A percentile compares a stretch with the other conserved stretches of the same genome.
Conservation (phyloP, 1,140 invertebrate species). For the Caenorhabditis inopinata region DNA sequence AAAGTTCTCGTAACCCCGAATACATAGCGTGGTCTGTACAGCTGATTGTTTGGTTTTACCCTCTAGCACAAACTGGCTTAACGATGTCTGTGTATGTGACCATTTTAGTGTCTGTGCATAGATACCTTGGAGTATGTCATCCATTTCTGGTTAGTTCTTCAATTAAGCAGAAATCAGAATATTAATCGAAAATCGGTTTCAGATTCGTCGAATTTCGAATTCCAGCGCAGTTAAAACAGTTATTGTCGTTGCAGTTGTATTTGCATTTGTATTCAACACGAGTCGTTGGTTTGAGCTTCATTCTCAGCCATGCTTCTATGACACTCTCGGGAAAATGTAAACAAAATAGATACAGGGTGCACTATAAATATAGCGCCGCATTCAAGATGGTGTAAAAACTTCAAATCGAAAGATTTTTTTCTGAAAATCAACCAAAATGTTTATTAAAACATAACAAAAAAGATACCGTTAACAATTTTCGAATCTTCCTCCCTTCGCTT, state of each 20-base stretch:
- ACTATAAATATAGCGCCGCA: no score
- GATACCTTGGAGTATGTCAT: conserved; percentile 34
- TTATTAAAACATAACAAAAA: no score
- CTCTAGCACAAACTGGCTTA: conserved; percentile 32
- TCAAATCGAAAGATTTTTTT: no score
- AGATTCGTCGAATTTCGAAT: conserved; percentile 43
- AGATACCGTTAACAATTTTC: no score
- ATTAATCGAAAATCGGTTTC: neutral
- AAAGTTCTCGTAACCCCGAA: neutral
- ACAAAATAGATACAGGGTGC: no score
- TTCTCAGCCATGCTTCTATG: conserved; percentile 30
- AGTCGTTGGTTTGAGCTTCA: conserved; percentile 44
- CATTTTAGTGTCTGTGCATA: conserved; percentile 21
- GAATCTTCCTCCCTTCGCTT: no score
- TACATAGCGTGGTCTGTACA: conserved; percentile 11
- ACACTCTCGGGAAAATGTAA: neutral
- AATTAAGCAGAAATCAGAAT: neutral
- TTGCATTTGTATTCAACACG: conserved; percentile 46
- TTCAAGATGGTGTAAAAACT: no score
- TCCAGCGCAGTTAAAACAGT: conserved; percentile 33
- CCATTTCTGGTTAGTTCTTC: conserved; percentile 25
- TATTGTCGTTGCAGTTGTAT: conserved; percentile 25
- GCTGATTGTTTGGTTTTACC: conserved; percentile 44
- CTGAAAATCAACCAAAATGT: no score
- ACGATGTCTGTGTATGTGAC: conserved; percentile 35